Evolutionary conservation across 2,888 invertebrate genomes (phyloP), one percentile per base, ranked within the genome.

Genomic region (Netelia fuscicornis): DNA sequence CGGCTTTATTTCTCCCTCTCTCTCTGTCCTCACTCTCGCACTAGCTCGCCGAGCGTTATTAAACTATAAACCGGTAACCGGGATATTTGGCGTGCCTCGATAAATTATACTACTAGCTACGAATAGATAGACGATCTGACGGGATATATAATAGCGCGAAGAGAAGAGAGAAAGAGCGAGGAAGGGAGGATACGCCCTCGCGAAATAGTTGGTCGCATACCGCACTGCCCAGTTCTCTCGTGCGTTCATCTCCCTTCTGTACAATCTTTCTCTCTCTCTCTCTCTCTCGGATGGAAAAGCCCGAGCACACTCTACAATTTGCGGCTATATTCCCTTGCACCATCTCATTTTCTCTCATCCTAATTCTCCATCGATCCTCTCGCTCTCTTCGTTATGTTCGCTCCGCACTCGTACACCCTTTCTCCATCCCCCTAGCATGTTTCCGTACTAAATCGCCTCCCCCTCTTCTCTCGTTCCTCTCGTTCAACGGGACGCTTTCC

Each of bases 51-150:
- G 85, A 84, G 87, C 87, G 90, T 90, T 91, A 90, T 90, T 89
- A 90, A 90, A 91, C 91, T 90, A 90, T 91, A 90, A 90, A 90
- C 89, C 88, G 75, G 81, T 81, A 60, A 48, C 81, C 81, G 82
- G 83, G 89, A 90, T 91, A 88, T 88, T 90, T 88, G 86, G 89
- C 90, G 86, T 90, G 89, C 90, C 88, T 89, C 89, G 89, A 91
- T 91, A 90, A 91, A 90, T 91, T 91, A 90, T 89, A 88, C 87
- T 84, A 87, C 86, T 88, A 78, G 86, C 85, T 83, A 78, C 77
- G 75, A 85, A 84, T 83, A 86, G 87, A 87, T 87, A 83, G 78
- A 62, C 68, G 78, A 86, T 85, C 83, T 60, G 42, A 72, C 23
- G 67, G 81, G 58, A 58, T 58, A 58, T 56, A 81, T 81, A 84